Evolutionary conservation across 2,888 invertebrate species (phyloP).

Genomic region (Eristalis tenax): DNA sequence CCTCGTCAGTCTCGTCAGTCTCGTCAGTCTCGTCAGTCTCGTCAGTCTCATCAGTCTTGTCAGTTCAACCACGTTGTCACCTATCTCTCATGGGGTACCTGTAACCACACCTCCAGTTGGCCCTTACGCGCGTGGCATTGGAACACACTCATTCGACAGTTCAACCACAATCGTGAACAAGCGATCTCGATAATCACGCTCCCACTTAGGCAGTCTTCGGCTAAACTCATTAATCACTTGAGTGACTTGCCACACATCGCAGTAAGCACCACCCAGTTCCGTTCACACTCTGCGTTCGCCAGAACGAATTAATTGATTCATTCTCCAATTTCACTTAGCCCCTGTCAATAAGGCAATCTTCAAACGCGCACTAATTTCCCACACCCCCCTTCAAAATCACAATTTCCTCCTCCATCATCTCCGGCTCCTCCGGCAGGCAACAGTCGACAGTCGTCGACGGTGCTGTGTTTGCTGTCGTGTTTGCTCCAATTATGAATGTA

Average conservation of each 20-base stretch:
- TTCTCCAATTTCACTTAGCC: slow-evolving; percentile 41
- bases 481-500: slow-evolving; percentile 52
- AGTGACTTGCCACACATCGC: slow-evolving; percentile 11
- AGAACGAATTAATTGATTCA: slow-evolving; percentile 42
- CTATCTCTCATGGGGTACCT: background rate
- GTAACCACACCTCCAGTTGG: no score
- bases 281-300: background rate
- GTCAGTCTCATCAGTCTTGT: no score
- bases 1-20: no score
- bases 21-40: no score
- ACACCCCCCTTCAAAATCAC: background rate
- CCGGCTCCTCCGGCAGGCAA: background rate
- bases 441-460: background rate
- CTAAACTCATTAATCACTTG: slow-evolving; percentile 32
- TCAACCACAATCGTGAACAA: background rate
- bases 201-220: slow-evolving; percentile 5
- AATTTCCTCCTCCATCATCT: background rate
- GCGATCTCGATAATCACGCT: slow-evolving; percentile 9
- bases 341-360: slow-evolving; percentile 48
- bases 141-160: background rate
- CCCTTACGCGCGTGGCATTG: background rate
- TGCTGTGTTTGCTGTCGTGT: slow-evolving; percentile 31
- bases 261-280: background rate
- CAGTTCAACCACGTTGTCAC: no score
- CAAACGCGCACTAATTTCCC: no score